Conservation (phyloP, 2,888 invertebrate species). For the Macrophya alboannulata region DNA sequence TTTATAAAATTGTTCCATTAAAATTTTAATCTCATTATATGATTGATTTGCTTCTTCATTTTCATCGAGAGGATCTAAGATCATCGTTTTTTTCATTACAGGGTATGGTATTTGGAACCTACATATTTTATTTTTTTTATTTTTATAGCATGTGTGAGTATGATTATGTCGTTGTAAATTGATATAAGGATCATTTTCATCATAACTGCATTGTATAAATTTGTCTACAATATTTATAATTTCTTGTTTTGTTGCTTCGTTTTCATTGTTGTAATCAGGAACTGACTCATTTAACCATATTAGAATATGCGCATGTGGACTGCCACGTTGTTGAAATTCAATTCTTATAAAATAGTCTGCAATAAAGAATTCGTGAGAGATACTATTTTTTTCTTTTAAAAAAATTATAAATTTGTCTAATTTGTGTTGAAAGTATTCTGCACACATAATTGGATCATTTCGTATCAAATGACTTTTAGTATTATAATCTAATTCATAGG, state of each 20-base stretch:
- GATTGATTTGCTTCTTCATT: slow-evolving; percentile 54
- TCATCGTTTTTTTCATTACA: slow-evolving; percentile 63
- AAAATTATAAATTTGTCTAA: background rate
- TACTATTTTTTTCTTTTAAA: slow-evolving; percentile 59
- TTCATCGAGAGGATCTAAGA: slow-evolving; percentile 65
- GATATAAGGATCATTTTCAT: slow-evolving; percentile 65
- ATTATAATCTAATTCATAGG: slow-evolving; percentile 54
- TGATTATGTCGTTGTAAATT: slow-evolving; percentile 70
- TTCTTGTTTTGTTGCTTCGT: slow-evolving; percentile 30
- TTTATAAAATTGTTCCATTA: slow-evolving; percentile 56
- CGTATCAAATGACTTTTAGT: slow-evolving; percentile 64
- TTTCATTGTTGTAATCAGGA: slow-evolving; percentile 42
- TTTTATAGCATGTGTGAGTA: slow-evolving; percentile 71
- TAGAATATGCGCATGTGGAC: slow-evolving; percentile 48
- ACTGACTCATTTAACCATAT: slow-evolving; percentile 49
- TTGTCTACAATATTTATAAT: slow-evolving; percentile 67
- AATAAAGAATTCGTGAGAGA: slow-evolving; percentile 60
- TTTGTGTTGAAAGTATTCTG: slow-evolving; percentile 41
- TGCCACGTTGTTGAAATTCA: slow-evolving; percentile 62
- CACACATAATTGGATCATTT: slow-evolving; percentile 63
- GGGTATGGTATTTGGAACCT: slow-evolving; percentile 70
- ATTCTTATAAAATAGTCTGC: slow-evolving; percentile 61
- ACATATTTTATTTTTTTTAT: slow-evolving; percentile 65
- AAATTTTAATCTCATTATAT: slow-evolving; percentile 46
- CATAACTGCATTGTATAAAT: slow-evolving; percentile 65